Conservation (phyloP, 2,888 invertebrate genomes). For the Abrostola triplasia region DNA sequence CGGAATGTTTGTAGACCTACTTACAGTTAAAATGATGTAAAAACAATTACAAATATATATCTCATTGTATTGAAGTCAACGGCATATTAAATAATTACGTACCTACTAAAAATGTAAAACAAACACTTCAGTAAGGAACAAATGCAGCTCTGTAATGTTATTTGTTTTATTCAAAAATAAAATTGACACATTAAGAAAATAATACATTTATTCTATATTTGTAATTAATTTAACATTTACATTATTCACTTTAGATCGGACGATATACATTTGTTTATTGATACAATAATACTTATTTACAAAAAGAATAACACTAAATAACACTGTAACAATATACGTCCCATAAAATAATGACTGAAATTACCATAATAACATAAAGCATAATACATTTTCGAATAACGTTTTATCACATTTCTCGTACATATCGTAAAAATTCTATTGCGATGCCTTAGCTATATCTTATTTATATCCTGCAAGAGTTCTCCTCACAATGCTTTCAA, state of each 20-base stretch:
- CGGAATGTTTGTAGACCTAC: too few species aligned
- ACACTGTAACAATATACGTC: conserved; percentile 68
- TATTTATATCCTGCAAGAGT: conserved; percentile 55
- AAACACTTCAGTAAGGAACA: not conserved
- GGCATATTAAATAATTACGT: too few species aligned
- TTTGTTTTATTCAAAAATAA: conserved; percentile 5
- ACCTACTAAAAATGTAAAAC: not conserved
- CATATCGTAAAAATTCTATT: conserved; percentile 68
- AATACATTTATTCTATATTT: conserved; percentile 47
- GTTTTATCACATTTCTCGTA: conserved; percentile 70
- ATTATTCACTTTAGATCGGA: conserved; percentile 52
- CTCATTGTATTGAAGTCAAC: too few species aligned
- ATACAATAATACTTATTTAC: conserved; percentile 69
- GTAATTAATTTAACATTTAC: conserved; percentile 47
- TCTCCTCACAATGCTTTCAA: conserved; percentile 41
- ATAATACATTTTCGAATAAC: conserved; percentile 64
- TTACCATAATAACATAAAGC: conserved; percentile 62
- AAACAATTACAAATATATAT: too few species aligned
- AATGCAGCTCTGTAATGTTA: not conserved
- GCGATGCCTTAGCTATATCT: conserved; percentile 64
- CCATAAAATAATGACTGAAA: conserved; percentile 80
- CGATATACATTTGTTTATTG: conserved; percentile 55
- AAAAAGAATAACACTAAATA: conserved; percentile 71
- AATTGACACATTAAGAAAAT: conserved; percentile 38
- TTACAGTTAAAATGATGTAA: too few species aligned